Percentiles rank a stretch among this genome's conserved stretches.
Evolutionary conservation across 2,888 invertebrate species (phyloP).

Genomic region (Lycophotia porphyrea): DNA sequence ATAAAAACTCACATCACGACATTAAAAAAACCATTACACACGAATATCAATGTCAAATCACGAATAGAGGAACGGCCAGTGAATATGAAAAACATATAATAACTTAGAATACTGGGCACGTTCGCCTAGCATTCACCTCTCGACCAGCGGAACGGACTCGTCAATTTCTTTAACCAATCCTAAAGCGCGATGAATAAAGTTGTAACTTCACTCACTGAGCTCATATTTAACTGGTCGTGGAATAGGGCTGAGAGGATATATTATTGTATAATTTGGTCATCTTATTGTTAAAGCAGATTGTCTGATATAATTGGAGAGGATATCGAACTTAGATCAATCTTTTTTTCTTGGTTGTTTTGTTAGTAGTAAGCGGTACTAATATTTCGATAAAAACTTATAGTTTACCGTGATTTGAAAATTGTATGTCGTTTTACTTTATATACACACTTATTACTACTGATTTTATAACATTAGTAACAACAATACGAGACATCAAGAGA

Average conservation of each 20-base stretch:
- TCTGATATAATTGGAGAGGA: background rate
- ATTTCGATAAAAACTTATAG: background rate
- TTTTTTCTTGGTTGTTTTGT: background rate
- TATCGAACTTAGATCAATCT: background rate
- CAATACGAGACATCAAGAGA: too few species aligned
- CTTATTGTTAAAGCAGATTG: background rate
- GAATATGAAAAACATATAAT: conserved; percentile 67
- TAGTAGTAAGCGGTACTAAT: background rate
- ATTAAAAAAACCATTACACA: conserved; percentile 70
- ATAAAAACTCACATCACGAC: conserved; percentile 67
- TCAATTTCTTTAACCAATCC: conserved; percentile 18
- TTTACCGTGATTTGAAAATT: background rate
- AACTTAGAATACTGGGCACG: conserved; percentile 63
- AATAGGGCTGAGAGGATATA: background rate
- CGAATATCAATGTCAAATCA: conserved; percentile 66
- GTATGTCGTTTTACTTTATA: background rate
- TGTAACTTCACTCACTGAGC: conserved; percentile 17
- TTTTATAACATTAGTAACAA: too few species aligned
- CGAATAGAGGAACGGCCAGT: conserved; percentile 58
- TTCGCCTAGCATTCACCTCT: conserved; percentile 23
- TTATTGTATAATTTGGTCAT: background rate
- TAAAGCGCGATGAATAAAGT: conserved; percentile 32
- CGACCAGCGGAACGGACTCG: conserved; percentile 34
- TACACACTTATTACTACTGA: background rate
- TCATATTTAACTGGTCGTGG: conserved; percentile 55